phyloP scores from a whole-genome alignment of 2,113 vertebrate genomes.

The Nesospiza acunhae region DNA sequence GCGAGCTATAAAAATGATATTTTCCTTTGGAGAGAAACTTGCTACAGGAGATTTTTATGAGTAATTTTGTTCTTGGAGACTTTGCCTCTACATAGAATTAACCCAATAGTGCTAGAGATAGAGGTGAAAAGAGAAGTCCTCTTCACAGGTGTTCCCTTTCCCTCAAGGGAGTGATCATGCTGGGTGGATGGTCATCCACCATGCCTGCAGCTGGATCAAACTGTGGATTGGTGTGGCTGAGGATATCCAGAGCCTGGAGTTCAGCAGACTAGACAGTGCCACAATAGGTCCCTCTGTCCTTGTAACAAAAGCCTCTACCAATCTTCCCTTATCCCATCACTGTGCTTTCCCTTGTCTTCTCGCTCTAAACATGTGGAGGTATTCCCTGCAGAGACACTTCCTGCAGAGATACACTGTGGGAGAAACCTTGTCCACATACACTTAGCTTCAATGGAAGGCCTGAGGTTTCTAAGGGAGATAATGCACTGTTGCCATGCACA shows the following conservation, averaged over 20 bases:
- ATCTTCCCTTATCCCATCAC: background rate
- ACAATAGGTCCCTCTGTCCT: constrained; percentile 23
- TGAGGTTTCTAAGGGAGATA: background rate
- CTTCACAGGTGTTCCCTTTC: background rate
- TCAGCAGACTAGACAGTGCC: background rate
- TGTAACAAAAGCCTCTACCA: constrained; percentile 52
- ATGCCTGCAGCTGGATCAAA: background rate
- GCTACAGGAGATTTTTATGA: background rate
- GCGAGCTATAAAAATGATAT: background rate
- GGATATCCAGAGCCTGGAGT: constrained; percentile 16
- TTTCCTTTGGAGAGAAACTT: background rate
- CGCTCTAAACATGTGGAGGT: background rate
- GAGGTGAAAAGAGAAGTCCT: background rate
- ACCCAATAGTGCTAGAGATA: background rate
- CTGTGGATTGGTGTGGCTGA: background rate
- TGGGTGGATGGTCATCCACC: background rate
- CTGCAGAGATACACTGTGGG: background rate
- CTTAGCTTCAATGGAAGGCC: background rate
- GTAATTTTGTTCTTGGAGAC: background rate
- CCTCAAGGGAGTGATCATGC: background rate
- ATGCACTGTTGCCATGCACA: background rate
- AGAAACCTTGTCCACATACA: background rate
- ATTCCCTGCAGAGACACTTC: background rate
- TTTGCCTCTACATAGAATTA: background rate
- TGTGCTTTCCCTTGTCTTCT: background rate